Evolutionary conservation across 2,797 vertebrate genomes (phyloP), one percentile per base, ranked within the genome.

Genomic region (Lacerta viridis): DNA sequence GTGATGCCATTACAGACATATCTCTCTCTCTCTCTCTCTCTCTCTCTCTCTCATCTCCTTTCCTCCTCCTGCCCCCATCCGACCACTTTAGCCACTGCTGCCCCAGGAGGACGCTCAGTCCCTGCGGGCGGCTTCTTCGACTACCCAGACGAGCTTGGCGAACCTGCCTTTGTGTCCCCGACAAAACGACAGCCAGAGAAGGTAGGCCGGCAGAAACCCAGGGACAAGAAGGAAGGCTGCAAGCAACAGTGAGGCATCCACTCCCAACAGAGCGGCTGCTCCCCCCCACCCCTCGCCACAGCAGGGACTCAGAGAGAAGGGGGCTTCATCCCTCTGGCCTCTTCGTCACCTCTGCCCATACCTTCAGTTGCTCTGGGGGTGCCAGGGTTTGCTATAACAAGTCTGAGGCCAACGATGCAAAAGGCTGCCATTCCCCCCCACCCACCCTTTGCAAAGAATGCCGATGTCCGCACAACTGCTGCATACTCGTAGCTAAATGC

Each of bases 141-240:
- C 88, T 95, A 96, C 80, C 93, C 96, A 0, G 97, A 97, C 9
- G 91, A 93, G 5, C 43, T 50, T 3, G 10, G 86, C 0, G 97
- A 98, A 89, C 95, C 97, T 0, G 83, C 95, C 9, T 98, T 98
- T 92, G 96, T 98, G 82, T 96, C 97, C 0, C 98, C 97, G 17
- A 98, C 97, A 7, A 98, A 98, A 88, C 95, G 97, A 20, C 97
- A 95, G 72, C 87, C 92, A 0, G 97, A 98, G 71, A 98, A 98
- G 93, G 78, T 95, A 0, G 95, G 86, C 64, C 94, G 92, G 9
- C 86, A 86, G 2, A 98, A 98, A 96, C 75, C 97, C 94, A 98
- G 97, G 95, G 97, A 97, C 88, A 98, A 98, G 93, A 97, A 97
- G 89, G 97, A 98, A 91, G 97, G 96, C 55, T 98, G 98, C 95